Percentiles rank a stretch among this genome's conserved stretches.
Evolutionary conservation across 2,888 invertebrate genomes (phyloP).

Genomic region (Chrysina gloriosa): DNA sequence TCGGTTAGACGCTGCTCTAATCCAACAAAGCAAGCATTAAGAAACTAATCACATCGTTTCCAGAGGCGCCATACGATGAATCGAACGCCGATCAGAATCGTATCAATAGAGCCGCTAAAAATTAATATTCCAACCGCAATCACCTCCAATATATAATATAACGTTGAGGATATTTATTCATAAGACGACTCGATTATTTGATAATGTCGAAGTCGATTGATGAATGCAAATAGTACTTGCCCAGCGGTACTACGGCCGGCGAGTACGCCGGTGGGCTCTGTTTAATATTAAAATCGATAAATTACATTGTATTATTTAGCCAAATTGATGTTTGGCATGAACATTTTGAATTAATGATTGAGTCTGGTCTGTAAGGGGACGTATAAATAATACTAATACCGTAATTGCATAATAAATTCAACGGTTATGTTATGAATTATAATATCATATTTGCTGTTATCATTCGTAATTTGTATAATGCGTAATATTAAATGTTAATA

Average conservation of each 20-base stretch:
- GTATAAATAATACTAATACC: not conserved
- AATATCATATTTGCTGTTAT: constrained; percentile 14
- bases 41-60: constrained; percentile 28
- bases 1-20: not conserved
- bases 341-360: constrained; percentile 34
- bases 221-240: constrained; percentile 22
- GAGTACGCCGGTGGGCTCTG: not conserved
- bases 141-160: constrained; percentile 17
- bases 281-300: constrained; percentile 33
- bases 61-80: constrained; percentile 9
- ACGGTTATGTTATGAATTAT: constrained; percentile 12
- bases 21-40: not conserved
- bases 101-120: constrained; percentile 19
- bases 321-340: constrained; percentile 34
- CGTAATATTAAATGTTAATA: not conserved
- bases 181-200: constrained; percentile 26
- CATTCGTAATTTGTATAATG: not conserved
- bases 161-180: constrained; percentile 28
- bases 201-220: constrained; percentile 26
- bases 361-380: not conserved
- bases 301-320: constrained; percentile 33
- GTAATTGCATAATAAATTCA: constrained; percentile 34
- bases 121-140: constrained; percentile 20
- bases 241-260: not conserved
- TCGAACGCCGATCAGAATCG: constrained; percentile 8